A percentile compares a stretch with the other conserved stretches of the same genome.
phyloP scores from a whole-genome alignment of 2,113 vertebrate genomes.

The Chiloscyllium plagiosum region DNA sequence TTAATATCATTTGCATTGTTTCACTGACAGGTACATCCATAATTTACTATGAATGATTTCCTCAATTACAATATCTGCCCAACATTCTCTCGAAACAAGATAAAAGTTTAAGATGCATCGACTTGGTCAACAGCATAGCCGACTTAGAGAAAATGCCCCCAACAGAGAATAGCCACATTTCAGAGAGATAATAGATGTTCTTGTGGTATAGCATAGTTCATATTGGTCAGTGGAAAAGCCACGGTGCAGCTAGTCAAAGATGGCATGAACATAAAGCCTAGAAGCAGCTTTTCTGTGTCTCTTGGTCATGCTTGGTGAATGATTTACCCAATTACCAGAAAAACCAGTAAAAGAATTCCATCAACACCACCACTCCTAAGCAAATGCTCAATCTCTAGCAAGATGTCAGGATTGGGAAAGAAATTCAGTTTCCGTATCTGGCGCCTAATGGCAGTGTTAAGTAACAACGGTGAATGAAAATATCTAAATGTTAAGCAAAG shows the following conservation, averaged over 20 bases:
- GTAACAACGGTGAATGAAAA: neutral
- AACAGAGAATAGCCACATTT: neutral
- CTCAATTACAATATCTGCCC: neutral
- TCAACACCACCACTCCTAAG: neutral
- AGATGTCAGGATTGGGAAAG: neutral
- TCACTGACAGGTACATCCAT: constrained; percentile 19
- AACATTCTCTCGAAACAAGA: neutral
- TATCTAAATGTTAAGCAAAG: neutral
- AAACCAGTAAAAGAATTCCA: neutral
- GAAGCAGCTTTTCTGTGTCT: neutral
- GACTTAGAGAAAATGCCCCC: neutral
- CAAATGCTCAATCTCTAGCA: neutral
- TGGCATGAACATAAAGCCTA: neutral
- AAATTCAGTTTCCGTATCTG: neutral
- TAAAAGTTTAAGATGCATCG: neutral
- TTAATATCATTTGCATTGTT: neutral
- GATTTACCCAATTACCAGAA: neutral
- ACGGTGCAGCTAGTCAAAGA: neutral
- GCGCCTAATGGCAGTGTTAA: neutral
- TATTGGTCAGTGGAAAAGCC: neutral
- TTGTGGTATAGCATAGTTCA: neutral
- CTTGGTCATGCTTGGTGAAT: neutral
- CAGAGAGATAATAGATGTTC: neutral
- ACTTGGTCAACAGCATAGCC: neutral
- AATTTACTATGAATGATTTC: constrained; percentile 1